Base-by-base conservation (phyloP, 30 jellyfish, hydroid and myxozoan genomes). In the Mastigias papua region DNA sequence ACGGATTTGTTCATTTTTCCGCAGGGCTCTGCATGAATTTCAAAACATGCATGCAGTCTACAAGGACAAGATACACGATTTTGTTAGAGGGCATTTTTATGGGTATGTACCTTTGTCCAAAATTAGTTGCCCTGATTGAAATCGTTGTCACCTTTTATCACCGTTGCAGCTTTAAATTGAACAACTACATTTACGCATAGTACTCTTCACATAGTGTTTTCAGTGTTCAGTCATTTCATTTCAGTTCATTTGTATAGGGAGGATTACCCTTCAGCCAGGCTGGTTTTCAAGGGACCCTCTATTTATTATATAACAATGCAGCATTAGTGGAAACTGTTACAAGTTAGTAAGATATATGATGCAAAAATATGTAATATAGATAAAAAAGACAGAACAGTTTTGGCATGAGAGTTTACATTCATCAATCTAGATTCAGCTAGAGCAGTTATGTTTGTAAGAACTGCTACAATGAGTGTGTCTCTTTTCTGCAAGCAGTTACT, bases 61-160 rank as follows among this genome's bases (percentile, higher is more conserved):
- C 81, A 94, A 94, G 60, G 97, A 86, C 37, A 90, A 85, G 60
- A 95, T 90, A 11, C 97, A 95, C 35, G 97, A 95, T 23, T 95
- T 95, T 78, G 97, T 95, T 27, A 78, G 98, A n/a, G 99, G 99
- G 22, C 99, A 95, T 82, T 95, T 95, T 64, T 95, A 81, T 75
- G 99, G 99, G 99, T 94, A 85, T 34, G 93, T 48, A 1, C 21
- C n/a, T 34, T n/a, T 25, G 54, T 11, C 11, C 11, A 11, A 37
- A 37, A 11, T 37, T 11, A 0, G n/a, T n/a, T n/a, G n/a, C n/a
- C n/a, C n/a, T n/a, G n/a, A n/a, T n/a, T n/a, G n/a, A n/a, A n/a
- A n/a, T n/a, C n/a, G n/a, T n/a, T n/a, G n/a, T n/a, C n/a, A n/a
- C n/a, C n/a, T n/a, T n/a, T n/a, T n/a, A n/a, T n/a, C n/a, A 3